Percentiles rank a stretch among this genome's conserved stretches.
phyloP scores from a whole-genome alignment of 2,797 vertebrate species.

The Acomys russatus region DNA sequence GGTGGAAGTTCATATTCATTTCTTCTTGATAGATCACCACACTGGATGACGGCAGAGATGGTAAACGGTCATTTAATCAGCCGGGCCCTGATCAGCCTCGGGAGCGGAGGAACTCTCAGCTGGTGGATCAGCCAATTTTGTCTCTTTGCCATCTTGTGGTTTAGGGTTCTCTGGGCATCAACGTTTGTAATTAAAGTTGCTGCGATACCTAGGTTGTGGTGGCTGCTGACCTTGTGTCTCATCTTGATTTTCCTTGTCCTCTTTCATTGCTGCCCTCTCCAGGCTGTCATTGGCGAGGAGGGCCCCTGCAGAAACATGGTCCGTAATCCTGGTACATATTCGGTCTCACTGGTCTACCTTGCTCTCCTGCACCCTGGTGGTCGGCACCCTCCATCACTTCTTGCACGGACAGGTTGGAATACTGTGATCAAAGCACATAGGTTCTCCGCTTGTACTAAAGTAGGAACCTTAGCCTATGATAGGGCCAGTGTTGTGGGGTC shows the following conservation, averaged over 20 bases:
- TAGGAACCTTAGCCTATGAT: no score
- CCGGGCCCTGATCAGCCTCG: not conserved
- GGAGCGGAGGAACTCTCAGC: not conserved
- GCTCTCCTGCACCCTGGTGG: not conserved
- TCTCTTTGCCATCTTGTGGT: not conserved
- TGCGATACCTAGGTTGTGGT: not conserved
- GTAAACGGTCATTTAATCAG: not conserved
- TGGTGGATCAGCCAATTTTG: not conserved
- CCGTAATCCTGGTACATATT: not conserved
- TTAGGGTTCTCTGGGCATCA: not conserved
- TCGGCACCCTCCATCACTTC: not conserved
- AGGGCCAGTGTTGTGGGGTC: not conserved
- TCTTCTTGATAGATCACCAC: not conserved
- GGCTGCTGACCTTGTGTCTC: not conserved
- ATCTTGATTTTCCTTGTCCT: not conserved
- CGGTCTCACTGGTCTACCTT: not conserved
- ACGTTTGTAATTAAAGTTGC: not conserved
- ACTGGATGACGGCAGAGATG: not conserved
- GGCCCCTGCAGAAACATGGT: no score
- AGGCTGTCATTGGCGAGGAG: no score
- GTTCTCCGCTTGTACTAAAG: no score
- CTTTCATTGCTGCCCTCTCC: not conserved
- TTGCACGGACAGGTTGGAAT: not conserved
- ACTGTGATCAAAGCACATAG: not conserved
- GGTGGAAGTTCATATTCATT: not conserved